These are phyloP conservation scores for Melanogrammus aeglefinus DNA, from an alignment of 2,797 vertebrate genomes.

Conservation along the genomic window DNA sequence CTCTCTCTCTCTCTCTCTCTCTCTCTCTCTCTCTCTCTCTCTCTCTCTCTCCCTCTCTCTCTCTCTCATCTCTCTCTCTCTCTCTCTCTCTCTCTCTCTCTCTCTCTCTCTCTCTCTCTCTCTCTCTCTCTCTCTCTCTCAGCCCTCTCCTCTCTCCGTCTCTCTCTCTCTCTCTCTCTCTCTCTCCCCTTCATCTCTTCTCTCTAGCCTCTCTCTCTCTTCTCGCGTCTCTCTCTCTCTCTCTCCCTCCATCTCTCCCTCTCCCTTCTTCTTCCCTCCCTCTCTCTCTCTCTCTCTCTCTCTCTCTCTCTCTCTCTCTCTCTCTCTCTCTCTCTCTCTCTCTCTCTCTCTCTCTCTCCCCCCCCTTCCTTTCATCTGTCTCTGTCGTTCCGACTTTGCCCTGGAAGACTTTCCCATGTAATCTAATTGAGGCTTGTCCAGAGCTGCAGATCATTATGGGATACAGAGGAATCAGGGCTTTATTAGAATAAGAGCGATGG, in stretches of 20 bases:
- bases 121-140: background rate
- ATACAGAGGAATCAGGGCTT: constrained; percentile 53
- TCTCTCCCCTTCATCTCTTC: too few species aligned
- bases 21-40: background rate
- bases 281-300: background rate
- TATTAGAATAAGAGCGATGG: constrained; percentile 65
- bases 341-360: background rate
- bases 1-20: background rate
- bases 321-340: background rate
- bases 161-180: background rate
- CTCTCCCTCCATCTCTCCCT: background rate
- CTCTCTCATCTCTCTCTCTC: background rate
- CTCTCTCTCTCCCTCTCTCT: background rate
- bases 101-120: background rate
- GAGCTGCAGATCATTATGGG: constrained; percentile 60
- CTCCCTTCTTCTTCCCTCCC: too few species aligned
- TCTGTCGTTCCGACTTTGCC: constrained; percentile 28
- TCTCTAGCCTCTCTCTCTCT: too few species aligned
- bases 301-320: background rate
- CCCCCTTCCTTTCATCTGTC: background rate
- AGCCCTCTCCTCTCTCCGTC: background rate
- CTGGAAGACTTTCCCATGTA: constrained; percentile 46
- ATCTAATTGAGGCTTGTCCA: constrained; percentile 59
- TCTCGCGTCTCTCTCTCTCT: background rate
- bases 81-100: too few species aligned